Conservation (phyloP, 2,888 invertebrate species). For the Eulithis prunata region DNA sequence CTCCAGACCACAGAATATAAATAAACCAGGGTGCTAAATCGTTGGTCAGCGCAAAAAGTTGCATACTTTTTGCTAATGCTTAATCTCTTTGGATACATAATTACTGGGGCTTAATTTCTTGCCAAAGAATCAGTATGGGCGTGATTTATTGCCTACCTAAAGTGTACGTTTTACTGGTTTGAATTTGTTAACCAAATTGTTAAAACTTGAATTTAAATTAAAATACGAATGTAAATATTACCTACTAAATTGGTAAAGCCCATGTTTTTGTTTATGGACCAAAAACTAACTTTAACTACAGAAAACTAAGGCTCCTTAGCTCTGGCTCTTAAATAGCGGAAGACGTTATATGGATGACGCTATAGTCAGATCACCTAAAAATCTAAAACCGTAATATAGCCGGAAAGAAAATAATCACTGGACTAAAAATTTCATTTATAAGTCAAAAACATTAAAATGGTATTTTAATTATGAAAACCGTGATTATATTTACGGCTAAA, state of each 20-base stretch:
- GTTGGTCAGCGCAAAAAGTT: conserved; percentile 18
- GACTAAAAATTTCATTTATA: too few species aligned
- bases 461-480: too few species aligned
- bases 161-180: conserved; percentile 5
- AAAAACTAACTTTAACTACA: too few species aligned
- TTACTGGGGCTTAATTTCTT: conserved; percentile 21
- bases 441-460: too few species aligned
- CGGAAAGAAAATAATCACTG: too few species aligned
- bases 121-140: conserved; percentile 12
- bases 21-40: conserved; percentile 56
- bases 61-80: conserved; percentile 23
- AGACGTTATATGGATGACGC: too few species aligned
- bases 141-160: conserved; percentile 18
- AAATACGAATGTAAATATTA: background rate
- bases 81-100: conserved; percentile 21
- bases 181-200: conserved; percentile 10
- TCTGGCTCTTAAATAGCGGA: too few species aligned
- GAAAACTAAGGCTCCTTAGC: too few species aligned
- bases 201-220: background rate
- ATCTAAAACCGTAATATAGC: too few species aligned
- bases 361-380: too few species aligned
- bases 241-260: background rate
- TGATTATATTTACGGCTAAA: too few species aligned
- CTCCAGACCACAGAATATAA: background rate
- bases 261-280: too few species aligned